A percentile compares a stretch with the other conserved stretches of the same genome.
These are phyloP conservation scores for Heptranchias perlo DNA, from an alignment of 2,113 vertebrate genomes.

Conservation along the genomic window DNA sequence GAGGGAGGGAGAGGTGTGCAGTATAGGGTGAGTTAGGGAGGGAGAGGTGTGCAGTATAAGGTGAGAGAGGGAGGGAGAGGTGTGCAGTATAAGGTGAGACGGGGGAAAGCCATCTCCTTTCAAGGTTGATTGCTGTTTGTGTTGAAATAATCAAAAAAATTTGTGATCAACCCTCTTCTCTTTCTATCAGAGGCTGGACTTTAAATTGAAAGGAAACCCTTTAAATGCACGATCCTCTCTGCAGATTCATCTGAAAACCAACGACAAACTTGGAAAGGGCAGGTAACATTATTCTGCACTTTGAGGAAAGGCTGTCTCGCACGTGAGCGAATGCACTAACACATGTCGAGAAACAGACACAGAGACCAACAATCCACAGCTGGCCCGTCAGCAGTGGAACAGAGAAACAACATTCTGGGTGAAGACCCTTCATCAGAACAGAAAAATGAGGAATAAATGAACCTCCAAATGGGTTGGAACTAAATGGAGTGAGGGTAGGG, in stretches of 20 bases:
- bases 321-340: background rate
- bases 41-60: background rate
- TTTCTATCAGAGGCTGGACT: background rate
- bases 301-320: background rate
- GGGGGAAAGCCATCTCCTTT: too few relatives aligned
- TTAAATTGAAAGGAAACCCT: slow-evolving; percentile 27
- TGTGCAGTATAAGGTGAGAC: background rate
- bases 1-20: background rate
- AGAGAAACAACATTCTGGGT: background rate
- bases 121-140: background rate
- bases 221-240: background rate
- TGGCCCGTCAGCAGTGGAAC: background rate
- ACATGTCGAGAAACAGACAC: background rate
- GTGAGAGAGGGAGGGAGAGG: background rate
- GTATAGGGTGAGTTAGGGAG: background rate
- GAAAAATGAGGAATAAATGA: background rate
- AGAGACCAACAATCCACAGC: background rate
- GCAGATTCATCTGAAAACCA: slow-evolving; percentile 15
- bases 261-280: background rate
- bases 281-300: slow-evolving; percentile 25
- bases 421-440: background rate
- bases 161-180: background rate
- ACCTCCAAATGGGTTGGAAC: background rate
- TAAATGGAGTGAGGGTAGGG: background rate
- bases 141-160: background rate